These are phyloP conservation scores for Blomia tropicalis DNA, from an alignment of 2,888 invertebrate species.

Conservation along the genomic window DNA sequence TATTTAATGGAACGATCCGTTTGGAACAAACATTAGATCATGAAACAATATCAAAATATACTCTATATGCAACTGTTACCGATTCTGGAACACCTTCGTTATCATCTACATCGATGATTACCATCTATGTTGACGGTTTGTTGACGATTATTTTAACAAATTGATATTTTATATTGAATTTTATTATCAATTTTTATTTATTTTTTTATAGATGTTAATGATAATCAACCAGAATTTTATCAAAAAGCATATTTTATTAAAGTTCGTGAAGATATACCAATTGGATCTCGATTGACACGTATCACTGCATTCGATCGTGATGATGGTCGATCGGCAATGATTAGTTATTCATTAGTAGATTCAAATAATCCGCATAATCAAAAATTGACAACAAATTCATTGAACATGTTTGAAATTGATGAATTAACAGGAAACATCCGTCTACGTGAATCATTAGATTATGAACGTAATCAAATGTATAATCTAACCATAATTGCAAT, in stretches of 20 bases:
- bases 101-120: conserved; percentile 54
- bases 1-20: conserved; percentile 54
- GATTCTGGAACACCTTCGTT: conserved; percentile 63
- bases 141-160: background rate
- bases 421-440: conserved; percentile 66
- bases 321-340: conserved; percentile 59
- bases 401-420: conserved; percentile 64
- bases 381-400: too few species aligned
- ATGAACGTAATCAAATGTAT: conserved; percentile 73
- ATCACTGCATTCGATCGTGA: conserved; percentile 71
- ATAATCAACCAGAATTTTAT: conserved; percentile 66
- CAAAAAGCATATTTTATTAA: conserved; percentile 47
- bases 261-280: conserved; percentile 74
- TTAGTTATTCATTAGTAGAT: conserved; percentile 58
- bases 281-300: conserved; percentile 67
- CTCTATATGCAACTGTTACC: conserved; percentile 59
- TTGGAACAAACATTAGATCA: conserved; percentile 64
- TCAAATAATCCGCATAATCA: too few species aligned
- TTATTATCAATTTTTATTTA: background rate
- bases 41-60: conserved; percentile 62
- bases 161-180: background rate
- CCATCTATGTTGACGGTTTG: conserved; percentile 65
- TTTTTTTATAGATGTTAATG: conserved; percentile 59
- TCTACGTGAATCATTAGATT: conserved; percentile 60
- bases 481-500: conserved; percentile 66